Percentiles rank a stretch among this genome's conserved stretches.
These are phyloP conservation scores for Chiloscyllium punctatum DNA, from an alignment of 2,797 vertebrate genomes.

Conservation along the genomic window DNA sequence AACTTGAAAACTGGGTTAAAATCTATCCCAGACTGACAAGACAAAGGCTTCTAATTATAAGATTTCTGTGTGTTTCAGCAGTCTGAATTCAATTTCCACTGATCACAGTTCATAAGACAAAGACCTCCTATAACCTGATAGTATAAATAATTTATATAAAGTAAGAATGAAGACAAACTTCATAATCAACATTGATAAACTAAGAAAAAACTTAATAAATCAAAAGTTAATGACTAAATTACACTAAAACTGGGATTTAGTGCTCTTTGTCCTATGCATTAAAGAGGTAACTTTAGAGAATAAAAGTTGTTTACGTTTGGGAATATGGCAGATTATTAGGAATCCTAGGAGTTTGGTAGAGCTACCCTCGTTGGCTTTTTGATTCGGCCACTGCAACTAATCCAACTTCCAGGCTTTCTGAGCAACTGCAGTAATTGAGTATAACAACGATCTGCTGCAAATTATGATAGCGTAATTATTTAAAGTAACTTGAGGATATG, in stretches of 20 bases:
- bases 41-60: neutral
- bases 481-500: neutral
- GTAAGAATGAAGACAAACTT: neutral
- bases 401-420: neutral
- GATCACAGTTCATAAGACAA: too few species aligned
- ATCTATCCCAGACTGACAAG: neutral
- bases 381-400: neutral
- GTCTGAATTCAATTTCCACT: neutral
- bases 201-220: neutral
- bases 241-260: too few species aligned
- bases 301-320: neutral
- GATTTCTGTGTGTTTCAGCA: neutral
- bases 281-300: too few species aligned
- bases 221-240: neutral
- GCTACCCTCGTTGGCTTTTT: neutral
- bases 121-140: neutral
- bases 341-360: neutral
- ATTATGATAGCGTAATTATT: neutral
- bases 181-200: neutral
- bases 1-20: neutral
- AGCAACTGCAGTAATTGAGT: neutral
- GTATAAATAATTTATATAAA: neutral
- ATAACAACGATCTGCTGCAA: neutral
- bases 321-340: neutral
- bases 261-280: too few species aligned